Evolutionary conservation across 2,888 invertebrate genomes (phyloP).

Genomic region (Argynnis bischoffii): DNA sequence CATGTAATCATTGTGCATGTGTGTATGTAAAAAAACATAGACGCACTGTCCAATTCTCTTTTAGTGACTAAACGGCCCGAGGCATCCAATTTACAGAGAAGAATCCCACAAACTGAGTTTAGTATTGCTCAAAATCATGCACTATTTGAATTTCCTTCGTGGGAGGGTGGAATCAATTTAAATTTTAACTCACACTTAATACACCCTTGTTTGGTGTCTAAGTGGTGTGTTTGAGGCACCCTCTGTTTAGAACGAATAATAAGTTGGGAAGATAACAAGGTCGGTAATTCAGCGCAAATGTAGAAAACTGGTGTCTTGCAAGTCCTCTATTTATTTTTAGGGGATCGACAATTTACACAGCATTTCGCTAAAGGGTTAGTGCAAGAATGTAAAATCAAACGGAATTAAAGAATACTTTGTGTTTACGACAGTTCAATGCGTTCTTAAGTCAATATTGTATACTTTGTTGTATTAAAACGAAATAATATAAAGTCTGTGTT

Average conservation of each 20-base stretch:
- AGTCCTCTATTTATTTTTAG: constrained; percentile 40
- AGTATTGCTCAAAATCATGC: constrained; percentile 75
- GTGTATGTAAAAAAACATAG: constrained; percentile 51
- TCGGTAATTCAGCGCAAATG: constrained; percentile 53
- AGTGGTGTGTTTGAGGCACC: constrained; percentile 81
- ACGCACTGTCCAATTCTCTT: constrained; percentile 52
- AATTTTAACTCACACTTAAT: constrained; percentile 82
- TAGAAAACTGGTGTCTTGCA: constrained; percentile 35
- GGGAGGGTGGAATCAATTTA: constrained; percentile 81
- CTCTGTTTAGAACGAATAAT: constrained; percentile 77
- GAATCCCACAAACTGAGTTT: constrained; percentile 72
- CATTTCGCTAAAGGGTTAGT: constrained; percentile 20
- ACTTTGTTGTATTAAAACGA: background rate
- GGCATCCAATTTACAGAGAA: constrained; percentile 80
- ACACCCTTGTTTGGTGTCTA: constrained; percentile 83
- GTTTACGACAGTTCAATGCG: background rate
- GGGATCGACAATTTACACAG: constrained; percentile 27
- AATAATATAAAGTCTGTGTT: background rate
- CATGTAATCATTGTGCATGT: constrained; percentile 57
- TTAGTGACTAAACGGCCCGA: constrained; percentile 71
- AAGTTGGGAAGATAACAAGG: constrained; percentile 75
- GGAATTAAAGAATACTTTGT: constrained; percentile 2
- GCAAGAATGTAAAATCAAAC: constrained; percentile 21
- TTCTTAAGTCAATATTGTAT: background rate
- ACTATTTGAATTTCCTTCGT: constrained; percentile 78